A percentile compares a stretch with the other conserved stretches of the same genome.
phyloP scores from a whole-genome alignment of 2,113 vertebrate genomes.

The Lota lota region DNA sequence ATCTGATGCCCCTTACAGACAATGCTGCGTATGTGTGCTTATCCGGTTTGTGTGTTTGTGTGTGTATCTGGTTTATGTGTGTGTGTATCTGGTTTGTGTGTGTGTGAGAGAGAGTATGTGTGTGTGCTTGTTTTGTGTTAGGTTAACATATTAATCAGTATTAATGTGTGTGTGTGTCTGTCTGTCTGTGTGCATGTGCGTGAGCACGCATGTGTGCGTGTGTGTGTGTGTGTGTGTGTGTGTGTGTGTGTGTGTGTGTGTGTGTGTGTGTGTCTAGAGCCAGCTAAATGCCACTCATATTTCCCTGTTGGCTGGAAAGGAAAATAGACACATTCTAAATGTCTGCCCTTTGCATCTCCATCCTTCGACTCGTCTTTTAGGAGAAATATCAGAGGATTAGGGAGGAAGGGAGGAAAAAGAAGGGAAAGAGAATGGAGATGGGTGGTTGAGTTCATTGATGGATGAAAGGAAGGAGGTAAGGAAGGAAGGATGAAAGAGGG shows the following conservation, averaged over 20 bases:
- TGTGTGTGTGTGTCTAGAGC: slow-evolving; percentile 11
- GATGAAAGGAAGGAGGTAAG: slow-evolving; percentile 28
- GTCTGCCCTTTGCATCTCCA: slow-evolving; percentile 39
- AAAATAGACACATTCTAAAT: slow-evolving; percentile 29
- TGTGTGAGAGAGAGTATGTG: not conserved
- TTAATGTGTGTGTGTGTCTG: slow-evolving; percentile 1
- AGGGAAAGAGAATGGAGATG: slow-evolving; percentile 29
- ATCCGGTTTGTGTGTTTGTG: not conserved
- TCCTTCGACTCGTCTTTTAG: slow-evolving; percentile 20
- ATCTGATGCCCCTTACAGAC: slow-evolving; percentile 32
- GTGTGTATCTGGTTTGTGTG: not conserved
- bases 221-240: not conserved
- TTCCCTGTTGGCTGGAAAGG: slow-evolving; percentile 28
- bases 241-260: not conserved
- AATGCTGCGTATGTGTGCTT: slow-evolving; percentile 10
- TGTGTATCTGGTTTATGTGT: not conserved
- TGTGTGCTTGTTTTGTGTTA: slow-evolving; percentile 2
- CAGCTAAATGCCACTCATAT: slow-evolving; percentile 46
- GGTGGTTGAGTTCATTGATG: slow-evolving; percentile 63
- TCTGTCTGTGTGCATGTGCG: slow-evolving; percentile 8
- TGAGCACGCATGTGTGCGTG: not conserved
- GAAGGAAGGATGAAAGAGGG: not conserved
- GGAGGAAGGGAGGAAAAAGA: slow-evolving; percentile 34
- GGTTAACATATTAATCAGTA: not conserved
- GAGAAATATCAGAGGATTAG: too few species aligned